Conservation (phyloP, 2,888 invertebrate genomes). For the Aproaerema taeniolella region DNA sequence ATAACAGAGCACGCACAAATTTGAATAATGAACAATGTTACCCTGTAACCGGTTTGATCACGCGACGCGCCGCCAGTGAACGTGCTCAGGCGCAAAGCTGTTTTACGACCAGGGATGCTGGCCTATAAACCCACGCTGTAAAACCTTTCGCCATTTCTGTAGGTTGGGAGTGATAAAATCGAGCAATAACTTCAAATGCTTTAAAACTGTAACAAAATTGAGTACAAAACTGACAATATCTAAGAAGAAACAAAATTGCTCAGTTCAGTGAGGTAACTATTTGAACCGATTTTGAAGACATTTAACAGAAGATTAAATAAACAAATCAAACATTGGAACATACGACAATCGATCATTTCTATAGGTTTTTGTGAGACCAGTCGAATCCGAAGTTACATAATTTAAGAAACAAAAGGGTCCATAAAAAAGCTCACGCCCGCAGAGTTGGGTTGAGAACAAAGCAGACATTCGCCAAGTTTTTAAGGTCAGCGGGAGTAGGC, state of each 20-base stretch:
- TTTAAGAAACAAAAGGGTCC: conserved; percentile 66
- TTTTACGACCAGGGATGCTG: conserved; percentile 51
- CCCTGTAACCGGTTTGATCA: conserved; percentile 61
- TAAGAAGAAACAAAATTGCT: too few species aligned
- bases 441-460: conserved; percentile 57
- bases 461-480: conserved; percentile 51
- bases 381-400: conserved; percentile 59
- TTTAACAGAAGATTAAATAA: not conserved
- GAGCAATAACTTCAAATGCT: not conserved
- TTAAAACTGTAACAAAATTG: not conserved
- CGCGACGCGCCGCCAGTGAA: conserved; percentile 34
- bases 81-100: conserved; percentile 32
- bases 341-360: conserved; percentile 46
- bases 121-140: conserved; percentile 45
- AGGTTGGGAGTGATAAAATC: conserved; percentile 25
- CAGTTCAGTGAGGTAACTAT: too few species aligned
- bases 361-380: conserved; percentile 41
- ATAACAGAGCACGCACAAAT: conserved; percentile 65
- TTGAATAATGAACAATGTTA: conserved; percentile 73
- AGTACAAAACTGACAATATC: too few species aligned
- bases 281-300: too few species aligned
- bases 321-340: conserved; percentile 24
- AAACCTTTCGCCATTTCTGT: conserved; percentile 38
- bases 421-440: conserved; percentile 52
- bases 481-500: conserved; percentile 47